Evolutionary conservation across 2,113 vertebrate genomes (phyloP).

Genomic region (Spheniscus mendiculus): DNA sequence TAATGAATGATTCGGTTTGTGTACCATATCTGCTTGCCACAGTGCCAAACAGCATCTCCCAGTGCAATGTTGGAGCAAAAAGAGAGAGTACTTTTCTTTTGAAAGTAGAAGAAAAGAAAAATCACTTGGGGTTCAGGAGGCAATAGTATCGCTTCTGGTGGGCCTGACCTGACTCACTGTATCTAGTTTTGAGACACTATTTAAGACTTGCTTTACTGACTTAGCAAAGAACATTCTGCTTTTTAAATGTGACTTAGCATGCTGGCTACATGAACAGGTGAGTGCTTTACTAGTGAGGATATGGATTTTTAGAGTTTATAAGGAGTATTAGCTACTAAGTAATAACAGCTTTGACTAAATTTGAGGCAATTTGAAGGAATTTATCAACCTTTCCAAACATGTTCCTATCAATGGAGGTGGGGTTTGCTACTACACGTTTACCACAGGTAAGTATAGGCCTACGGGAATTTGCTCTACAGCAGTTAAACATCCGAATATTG

Average conservation of each 20-base stretch:
- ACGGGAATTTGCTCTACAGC: neutral
- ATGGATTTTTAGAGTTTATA: neutral
- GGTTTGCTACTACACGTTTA: neutral
- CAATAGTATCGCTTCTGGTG: fast-evolving
- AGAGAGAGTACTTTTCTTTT: neutral
- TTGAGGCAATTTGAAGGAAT: neutral
- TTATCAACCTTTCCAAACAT: neutral
- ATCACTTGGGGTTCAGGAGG: neutral
- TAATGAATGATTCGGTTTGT: neutral
- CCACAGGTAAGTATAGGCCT: neutral
- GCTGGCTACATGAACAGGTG: neutral
- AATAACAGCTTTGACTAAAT: neutral
- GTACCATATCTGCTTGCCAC: neutral
- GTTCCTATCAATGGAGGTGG: neutral
- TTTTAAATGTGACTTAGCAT: neutral
- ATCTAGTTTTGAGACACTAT: neutral
- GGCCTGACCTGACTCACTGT: neutral
- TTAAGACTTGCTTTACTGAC: neutral
- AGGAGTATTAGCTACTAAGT: neutral
- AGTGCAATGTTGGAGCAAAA: neutral
- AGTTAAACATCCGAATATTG: neutral
- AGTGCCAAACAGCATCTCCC: neutral
- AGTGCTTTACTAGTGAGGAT: neutral
- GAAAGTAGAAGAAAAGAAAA: neutral
- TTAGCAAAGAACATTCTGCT: neutral